phyloP scores from a whole-genome alignment of 2,888 invertebrate genomes.

The Trichopoda pennipes region DNA sequence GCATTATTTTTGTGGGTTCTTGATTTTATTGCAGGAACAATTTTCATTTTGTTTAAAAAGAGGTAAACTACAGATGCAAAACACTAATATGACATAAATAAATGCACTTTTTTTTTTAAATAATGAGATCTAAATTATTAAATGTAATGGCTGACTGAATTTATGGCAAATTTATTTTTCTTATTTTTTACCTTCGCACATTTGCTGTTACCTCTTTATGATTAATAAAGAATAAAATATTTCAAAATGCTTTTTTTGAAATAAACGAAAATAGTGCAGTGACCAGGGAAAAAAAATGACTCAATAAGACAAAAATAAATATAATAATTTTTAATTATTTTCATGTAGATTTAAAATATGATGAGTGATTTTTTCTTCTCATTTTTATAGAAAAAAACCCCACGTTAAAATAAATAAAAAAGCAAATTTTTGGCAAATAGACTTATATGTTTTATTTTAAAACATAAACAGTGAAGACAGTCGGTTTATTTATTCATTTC shows the following conservation, averaged over 20 bases:
- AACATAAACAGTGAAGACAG: constrained; percentile 14
- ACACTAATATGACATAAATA: not conserved
- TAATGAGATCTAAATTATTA: not conserved
- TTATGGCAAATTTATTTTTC: constrained; percentile 1
- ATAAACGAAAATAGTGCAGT: constrained; percentile 36
- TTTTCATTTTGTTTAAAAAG: constrained; percentile 4
- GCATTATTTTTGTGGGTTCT: constrained; percentile 1
- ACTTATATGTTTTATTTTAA: constrained; percentile 34
- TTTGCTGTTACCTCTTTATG: constrained; percentile 27
- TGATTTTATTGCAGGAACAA: not conserved
- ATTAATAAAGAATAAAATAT: constrained; percentile 1
- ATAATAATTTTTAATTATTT: not conserved
- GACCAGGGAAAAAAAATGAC: constrained; percentile 55
- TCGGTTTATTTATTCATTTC: constrained; percentile 1
- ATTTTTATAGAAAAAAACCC: not conserved
- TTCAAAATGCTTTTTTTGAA: constrained; percentile 1
- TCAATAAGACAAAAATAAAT: constrained; percentile 56
- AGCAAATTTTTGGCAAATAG: constrained; percentile 29
- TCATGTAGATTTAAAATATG: not conserved
- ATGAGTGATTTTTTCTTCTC: constrained; percentile 14
- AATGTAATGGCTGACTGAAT: not conserved
- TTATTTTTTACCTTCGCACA: constrained; percentile 11
- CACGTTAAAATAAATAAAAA: constrained; percentile 26
- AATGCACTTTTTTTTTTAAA: not conserved
- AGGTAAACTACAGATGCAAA: constrained; percentile 21